Base-by-base conservation (phyloP, 1,140 invertebrate species). In the Chrysoperla carnea region DNA sequence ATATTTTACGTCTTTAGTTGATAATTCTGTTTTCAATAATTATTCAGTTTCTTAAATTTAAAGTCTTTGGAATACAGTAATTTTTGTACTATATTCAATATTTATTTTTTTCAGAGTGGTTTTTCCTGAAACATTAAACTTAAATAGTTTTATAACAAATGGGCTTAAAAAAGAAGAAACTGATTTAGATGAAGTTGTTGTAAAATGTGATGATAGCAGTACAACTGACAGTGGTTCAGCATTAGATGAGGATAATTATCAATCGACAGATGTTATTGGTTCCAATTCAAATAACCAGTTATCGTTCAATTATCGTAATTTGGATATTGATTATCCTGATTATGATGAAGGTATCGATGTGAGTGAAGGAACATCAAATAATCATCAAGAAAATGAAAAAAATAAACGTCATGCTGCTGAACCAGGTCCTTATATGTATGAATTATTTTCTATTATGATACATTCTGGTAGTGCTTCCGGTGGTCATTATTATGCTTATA, bases 401-500 rank as follows among this genome's bases (percentile, higher is more conserved):
- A 64, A 73, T 57, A 50, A 59, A 48, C 57, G 55, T 39, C 52
- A 59, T 35, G 50, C 53, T 28, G 53, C 60, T 51, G 52, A 56
- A 23, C 67, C 64, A 49, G 84, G 85, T 11, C 81, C 80, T 1
- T 85, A 84, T 57, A 60, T 78, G 8, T 94, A 93, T 61, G 85
- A 94, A 58, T 62, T 94, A 11, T 93, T 89, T 57, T 86, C 85
- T 8, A 88, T 93, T 31, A 90, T 93, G 85, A 84, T 93, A 41
- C 90, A 94, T 63, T 87, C 85, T 29, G 90, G 90, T 6, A 88
- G 81, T 65, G 86, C 88, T 1, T 82, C 81, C 37, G 87, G 87
- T 27, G 90, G 90, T 1, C 90, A 94, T 63, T 94, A 94, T 62
- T 94, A 89, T 60, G 88, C 86, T 13, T 92, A 92, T 51, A 89